These are phyloP conservation scores for Rousettus leschenaultii DNA, from an alignment of 2,113 vertebrate genomes.

Conservation along the genomic window DNA sequence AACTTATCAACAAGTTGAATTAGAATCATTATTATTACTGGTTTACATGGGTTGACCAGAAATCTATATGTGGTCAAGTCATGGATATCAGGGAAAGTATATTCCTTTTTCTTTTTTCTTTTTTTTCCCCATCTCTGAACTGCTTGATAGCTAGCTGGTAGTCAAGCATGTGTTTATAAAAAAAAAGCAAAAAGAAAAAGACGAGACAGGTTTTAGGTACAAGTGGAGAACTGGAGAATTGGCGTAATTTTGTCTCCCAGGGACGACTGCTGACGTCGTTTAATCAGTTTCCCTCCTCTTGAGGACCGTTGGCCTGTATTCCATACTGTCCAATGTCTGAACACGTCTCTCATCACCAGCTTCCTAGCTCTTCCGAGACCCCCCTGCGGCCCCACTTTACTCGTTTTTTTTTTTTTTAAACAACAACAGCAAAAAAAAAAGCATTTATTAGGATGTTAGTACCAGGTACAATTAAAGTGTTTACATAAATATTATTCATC, in stretches of 20 bases:
- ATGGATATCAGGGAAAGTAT: neutral
- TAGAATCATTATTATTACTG: neutral
- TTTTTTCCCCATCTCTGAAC: too few species aligned
- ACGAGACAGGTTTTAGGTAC: too few species aligned
- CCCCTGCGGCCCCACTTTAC: neutral
- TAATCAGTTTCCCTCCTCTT: neutral
- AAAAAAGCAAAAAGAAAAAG: too few species aligned
- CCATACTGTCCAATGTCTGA: neutral
- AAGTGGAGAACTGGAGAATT: neutral
- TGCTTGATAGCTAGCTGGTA: too few species aligned
- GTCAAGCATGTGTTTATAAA: too few species aligned
- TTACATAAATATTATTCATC: neutral
- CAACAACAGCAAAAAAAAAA: neutral
- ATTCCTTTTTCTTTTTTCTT: too few species aligned
- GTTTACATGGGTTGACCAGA: neutral
- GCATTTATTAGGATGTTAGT: neutral
- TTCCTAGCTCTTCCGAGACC: neutral
- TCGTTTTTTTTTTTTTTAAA: too few species aligned
- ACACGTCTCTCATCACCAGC: neutral
- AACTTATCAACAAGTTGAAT: neutral
- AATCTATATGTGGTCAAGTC: neutral
- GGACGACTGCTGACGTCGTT: too few species aligned
- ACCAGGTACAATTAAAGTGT: neutral
- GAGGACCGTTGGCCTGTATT: neutral
- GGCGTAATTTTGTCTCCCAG: neutral